Percentiles rank a stretch among this genome's conserved stretches.
These are phyloP conservation scores for Mirza zaza DNA, from an alignment of 2,113 vertebrate species.

Conservation along the genomic window DNA sequence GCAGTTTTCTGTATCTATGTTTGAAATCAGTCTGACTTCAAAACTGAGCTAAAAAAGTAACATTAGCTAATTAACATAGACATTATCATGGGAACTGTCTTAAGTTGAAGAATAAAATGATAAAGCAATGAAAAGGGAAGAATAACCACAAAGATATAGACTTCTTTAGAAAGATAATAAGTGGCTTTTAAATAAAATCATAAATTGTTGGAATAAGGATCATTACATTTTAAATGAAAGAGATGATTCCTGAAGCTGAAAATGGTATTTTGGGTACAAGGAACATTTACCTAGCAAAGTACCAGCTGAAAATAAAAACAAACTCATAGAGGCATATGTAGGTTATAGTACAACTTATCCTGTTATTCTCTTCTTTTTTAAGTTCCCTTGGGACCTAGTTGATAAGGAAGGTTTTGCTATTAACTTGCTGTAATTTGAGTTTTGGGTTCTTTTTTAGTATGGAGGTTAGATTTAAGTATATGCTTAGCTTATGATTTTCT, in stretches of 20 bases:
- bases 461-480: background rate
- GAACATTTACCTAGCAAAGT: conserved; percentile 11
- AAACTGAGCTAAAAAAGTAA: conserved; percentile 29
- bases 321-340: background rate
- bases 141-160: background rate
- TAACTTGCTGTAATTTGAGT: background rate
- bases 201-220: background rate
- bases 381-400: background rate
- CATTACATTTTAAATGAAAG: background rate
- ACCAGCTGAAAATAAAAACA: background rate
- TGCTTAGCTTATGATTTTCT: background rate
- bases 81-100: background rate
- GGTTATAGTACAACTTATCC: background rate
- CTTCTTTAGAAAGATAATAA: background rate
- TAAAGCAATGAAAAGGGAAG: background rate
- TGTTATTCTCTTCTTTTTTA: background rate
- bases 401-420: background rate
- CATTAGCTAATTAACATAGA: background rate
- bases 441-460: background rate
- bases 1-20: background rate
- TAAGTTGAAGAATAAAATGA: conserved; percentile 38
- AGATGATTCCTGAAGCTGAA: background rate
- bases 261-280: background rate
- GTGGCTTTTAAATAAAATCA: background rate
- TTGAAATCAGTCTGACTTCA: conserved; percentile 36